Evolutionary conservation across 2,888 invertebrate genomes (phyloP).

Genomic region (Spodoptera littoralis): DNA sequence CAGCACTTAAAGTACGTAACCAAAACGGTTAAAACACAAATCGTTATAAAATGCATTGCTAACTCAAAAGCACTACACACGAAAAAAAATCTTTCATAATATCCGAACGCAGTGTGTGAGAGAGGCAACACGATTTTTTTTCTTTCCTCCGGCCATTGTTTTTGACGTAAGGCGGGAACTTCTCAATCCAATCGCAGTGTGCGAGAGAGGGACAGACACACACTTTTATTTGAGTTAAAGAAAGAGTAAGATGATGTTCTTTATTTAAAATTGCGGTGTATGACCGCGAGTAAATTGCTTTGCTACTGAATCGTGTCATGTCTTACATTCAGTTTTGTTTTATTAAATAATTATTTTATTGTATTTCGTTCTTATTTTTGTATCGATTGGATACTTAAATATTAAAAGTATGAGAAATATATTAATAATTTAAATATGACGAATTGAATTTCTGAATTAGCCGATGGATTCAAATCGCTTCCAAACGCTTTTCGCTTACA

Average conservation of each 20-base stretch:
- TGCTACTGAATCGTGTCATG: constrained; percentile 2
- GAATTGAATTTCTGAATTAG: too few relatives aligned
- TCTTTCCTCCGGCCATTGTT: constrained; percentile 66
- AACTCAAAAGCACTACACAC: not conserved
- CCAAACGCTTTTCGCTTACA: too few relatives aligned
- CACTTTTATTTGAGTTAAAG: constrained; percentile 54
- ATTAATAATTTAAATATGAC: too few relatives aligned
- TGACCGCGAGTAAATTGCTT: not conserved
- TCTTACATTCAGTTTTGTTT: not conserved
- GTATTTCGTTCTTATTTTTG: not conserved
- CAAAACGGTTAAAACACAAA: not conserved
- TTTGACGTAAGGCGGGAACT: constrained; percentile 73
- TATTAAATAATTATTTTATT: not conserved
- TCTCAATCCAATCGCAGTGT: constrained; percentile 70
- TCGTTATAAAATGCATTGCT: constrained; percentile 5
- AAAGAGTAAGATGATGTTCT: constrained; percentile 48
- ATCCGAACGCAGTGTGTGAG: constrained; percentile 27
- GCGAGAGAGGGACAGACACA: constrained; percentile 60
- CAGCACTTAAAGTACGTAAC: too few relatives aligned
- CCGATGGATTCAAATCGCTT: too few relatives aligned
- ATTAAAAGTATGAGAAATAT: too few relatives aligned
- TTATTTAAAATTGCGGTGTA: constrained; percentile 22
- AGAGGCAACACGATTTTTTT: constrained; percentile 54
- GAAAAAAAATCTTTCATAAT: constrained; percentile 18
- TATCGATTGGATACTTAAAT: too few relatives aligned